Base-by-base conservation (phyloP, 1,140 invertebrate genomes). In the Bombus impatiens region DNA sequence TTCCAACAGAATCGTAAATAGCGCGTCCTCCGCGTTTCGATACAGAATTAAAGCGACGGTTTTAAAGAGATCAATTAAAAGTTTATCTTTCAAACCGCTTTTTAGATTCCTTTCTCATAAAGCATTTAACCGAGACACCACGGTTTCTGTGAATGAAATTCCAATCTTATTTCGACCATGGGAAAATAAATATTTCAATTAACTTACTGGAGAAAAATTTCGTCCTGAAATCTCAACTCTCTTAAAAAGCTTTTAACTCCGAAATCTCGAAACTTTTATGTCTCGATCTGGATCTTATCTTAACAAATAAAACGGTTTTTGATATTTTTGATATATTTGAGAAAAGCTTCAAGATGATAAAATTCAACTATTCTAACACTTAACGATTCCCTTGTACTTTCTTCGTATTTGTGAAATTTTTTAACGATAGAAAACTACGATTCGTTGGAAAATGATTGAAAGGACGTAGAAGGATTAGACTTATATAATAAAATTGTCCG, bases 1-100 rank as follows among this genome's bases (percentile, higher is more conserved):
- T 84, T 70, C 82, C 42, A 76, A 68, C 35, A n/a, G 47, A 78
- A 78, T 84, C 76, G 77, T 67, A 67, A 68, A 70, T 71, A 44
- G 67, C 44, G 13, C 35, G 12, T 37, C 32, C 75, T 77, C n/a
- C 9, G 8, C 25, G 47, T 13, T 32, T 35, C 44, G 32, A 53
- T 76, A 76, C 13, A 35, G 32, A 57, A 35, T 59, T 62, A n/a
- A 53, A 53, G 47, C 57, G 37, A 13, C 28, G 65, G 18, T 67
- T 40, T 12, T 8, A 44, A 59, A 6, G 25, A 28, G 53, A 59
- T 77, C 57, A 13, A 32, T 37, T 37, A 37, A 76, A 57, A 76
- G 32, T 12, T 68, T 32, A 62, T 62, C 59, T 62, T n/a, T 62
- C 4, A 13, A 62, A 62, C 12, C 28, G 28, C 0, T 62, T n/a